Percentiles rank a stretch among this genome's conserved stretches.
phyloP scores from a whole-genome alignment of 1,140 invertebrate genomes.

The Aphelinus atriplicis region DNA sequence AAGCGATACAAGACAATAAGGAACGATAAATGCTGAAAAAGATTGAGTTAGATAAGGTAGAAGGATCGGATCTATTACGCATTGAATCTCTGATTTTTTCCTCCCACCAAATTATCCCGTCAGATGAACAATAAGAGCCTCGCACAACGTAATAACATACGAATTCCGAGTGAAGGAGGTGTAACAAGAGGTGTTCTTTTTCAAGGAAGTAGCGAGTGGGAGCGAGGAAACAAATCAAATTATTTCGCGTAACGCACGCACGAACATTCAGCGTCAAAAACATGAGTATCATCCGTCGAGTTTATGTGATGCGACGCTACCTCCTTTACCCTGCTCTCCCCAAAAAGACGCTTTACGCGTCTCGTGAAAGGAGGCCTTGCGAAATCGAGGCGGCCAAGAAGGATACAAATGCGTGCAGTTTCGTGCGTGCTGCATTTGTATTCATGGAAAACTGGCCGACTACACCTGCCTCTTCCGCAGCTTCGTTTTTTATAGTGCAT shows the following conservation, averaged over 20 bases:
- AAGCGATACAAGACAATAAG: no score
- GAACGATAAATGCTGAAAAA: no score
- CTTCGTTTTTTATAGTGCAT: conserved; percentile 13
- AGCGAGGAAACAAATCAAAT: conserved; percentile 21
- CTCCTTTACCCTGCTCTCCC: background rate
- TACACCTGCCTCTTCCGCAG: conserved; percentile 3
- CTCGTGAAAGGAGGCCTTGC: background rate
- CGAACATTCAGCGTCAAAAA: conserved; percentile 41
- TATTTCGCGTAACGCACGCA: conserved; percentile 36
- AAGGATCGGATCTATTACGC: no score
- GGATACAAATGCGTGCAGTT: conserved; percentile 8
- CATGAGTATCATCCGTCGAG: conserved; percentile 35
- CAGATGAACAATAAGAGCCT: no score
- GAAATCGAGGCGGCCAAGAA: background rate
- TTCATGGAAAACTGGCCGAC: conserved; percentile 32
- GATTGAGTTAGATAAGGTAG: no score
- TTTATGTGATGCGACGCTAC: conserved; percentile 30
- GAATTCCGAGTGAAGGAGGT: no score
- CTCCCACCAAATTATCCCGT: no score
- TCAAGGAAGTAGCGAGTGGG: conserved; percentile 1
- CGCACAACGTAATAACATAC: no score
- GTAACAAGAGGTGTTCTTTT: no score
- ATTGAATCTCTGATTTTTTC: no score
- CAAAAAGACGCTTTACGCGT: conserved; percentile 7
- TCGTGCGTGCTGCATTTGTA: conserved; percentile 30